Conservation (phyloP, 2,113 vertebrate genomes). For the Puffinus mauretanicus region DNA sequence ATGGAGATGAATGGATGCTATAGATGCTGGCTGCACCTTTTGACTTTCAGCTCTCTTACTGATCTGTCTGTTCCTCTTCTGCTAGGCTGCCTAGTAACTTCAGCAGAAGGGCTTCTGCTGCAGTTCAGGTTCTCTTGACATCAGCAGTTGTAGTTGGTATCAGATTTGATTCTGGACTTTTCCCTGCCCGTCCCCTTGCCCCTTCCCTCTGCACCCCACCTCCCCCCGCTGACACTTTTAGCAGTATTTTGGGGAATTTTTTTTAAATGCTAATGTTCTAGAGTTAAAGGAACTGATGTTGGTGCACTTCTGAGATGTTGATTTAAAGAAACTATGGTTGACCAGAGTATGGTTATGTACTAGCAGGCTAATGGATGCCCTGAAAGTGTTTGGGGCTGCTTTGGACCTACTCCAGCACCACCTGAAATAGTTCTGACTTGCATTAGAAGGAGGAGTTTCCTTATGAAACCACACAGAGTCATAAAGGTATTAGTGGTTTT, state of each 20-base stretch:
- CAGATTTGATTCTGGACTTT: background rate
- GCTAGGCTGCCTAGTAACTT: background rate
- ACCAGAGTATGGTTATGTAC: background rate
- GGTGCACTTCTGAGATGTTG: background rate
- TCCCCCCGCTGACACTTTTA: background rate
- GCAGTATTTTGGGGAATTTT: background rate
- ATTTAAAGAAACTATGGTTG: background rate
- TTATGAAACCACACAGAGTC: background rate
- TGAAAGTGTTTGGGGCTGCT: background rate
- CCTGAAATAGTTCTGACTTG: background rate
- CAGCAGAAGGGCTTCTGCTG: background rate
- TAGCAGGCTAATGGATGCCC: background rate
- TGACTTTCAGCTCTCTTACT: background rate
- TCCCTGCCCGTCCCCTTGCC: background rate
- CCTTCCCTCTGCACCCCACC: too few species aligned
- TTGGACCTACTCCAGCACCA: background rate
- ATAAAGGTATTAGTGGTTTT: background rate
- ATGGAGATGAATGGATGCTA: background rate
- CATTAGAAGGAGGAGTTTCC: background rate
- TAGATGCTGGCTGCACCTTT: background rate
- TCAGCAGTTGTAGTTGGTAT: background rate
- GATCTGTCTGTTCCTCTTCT: background rate
- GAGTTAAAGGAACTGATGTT: background rate
- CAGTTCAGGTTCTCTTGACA: background rate
- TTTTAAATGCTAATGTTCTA: background rate